A percentile compares a stretch with the other conserved stretches of the same genome.
These are phyloP conservation scores for Isaurus tuberculatus DNA, from an alignment of 92 coral and sea anemone species.

Conservation along the genomic window DNA sequence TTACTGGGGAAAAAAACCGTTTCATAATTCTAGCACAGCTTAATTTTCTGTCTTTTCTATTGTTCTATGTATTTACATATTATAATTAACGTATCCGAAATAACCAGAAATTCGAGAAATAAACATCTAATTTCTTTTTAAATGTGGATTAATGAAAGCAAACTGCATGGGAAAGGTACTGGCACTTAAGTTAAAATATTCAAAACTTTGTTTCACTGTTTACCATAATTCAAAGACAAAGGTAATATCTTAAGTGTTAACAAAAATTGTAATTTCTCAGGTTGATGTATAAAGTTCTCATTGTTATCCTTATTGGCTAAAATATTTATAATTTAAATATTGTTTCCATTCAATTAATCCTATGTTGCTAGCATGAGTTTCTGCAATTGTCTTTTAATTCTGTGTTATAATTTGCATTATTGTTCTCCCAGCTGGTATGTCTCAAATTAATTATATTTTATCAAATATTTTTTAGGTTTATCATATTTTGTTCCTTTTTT, in stretches of 20 bases:
- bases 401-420: too few relatives aligned
- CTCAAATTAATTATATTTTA: too few relatives aligned
- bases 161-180: neutral
- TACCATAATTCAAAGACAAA: too few relatives aligned
- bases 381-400: constrained; percentile 5
- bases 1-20: neutral
- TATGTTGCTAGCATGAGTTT: neutral
- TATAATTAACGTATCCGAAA: too few relatives aligned
- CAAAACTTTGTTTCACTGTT: neutral
- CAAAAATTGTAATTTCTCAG: neutral
- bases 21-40: neutral
- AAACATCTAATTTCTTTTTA: neutral
- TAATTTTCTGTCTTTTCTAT: too few relatives aligned
- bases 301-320: neutral
- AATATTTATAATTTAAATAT: neutral
- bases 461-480: constrained; percentile 13
- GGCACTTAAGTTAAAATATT: neutral
- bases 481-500: constrained; percentile 17
- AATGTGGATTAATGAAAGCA: neutral
- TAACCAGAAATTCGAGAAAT: neutral
- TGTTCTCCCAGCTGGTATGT: too few relatives aligned
- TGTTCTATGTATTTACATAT: too few relatives aligned
- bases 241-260: neutral
- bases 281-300: neutral
- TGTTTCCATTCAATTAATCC: neutral